Conservation (phyloP, 2,888 invertebrate genomes). For the Ornithoptera priamus region DNA sequence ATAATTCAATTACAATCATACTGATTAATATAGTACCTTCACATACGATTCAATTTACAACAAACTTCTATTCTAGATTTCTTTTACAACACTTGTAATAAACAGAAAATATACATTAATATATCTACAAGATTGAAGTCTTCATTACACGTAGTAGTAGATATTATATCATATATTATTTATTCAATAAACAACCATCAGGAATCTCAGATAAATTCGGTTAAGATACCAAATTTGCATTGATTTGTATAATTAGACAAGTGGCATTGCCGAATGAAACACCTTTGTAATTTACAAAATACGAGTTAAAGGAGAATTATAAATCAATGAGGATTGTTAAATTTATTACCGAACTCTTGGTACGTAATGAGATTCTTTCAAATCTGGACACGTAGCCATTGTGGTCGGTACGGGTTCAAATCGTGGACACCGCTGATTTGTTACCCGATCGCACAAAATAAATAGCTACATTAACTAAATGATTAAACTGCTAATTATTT, state of each 20-base stretch:
- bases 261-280: slow-evolving; percentile 37
- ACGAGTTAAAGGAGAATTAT: slow-evolving; percentile 30
- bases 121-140: no score
- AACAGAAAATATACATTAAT: no score
- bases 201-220: not conserved
- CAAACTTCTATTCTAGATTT: no score
- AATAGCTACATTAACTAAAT: slow-evolving; percentile 22
- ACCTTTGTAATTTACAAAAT: slow-evolving; percentile 35
- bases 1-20: no score
- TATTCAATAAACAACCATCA: not conserved
- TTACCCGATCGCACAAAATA: slow-evolving; percentile 8
- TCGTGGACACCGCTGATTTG: slow-evolving; percentile 21
- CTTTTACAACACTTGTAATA: no score
- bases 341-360: slow-evolving; percentile 26
- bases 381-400: slow-evolving; percentile 34
- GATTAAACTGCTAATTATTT: slow-evolving; percentile 22
- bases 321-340: slow-evolving; percentile 28
- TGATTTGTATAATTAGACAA: slow-evolving; percentile 44
- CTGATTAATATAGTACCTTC: no score
- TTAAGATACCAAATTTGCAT: slow-evolving; percentile 31
- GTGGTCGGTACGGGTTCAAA: slow-evolving; percentile 23
- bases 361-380: slow-evolving; percentile 29
- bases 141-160: no score
- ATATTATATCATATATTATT: no score
- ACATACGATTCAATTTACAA: no score